Evolutionary conservation across 2,113 vertebrate genomes (phyloP).

Genomic region (Corythornis madagascariensis): DNA sequence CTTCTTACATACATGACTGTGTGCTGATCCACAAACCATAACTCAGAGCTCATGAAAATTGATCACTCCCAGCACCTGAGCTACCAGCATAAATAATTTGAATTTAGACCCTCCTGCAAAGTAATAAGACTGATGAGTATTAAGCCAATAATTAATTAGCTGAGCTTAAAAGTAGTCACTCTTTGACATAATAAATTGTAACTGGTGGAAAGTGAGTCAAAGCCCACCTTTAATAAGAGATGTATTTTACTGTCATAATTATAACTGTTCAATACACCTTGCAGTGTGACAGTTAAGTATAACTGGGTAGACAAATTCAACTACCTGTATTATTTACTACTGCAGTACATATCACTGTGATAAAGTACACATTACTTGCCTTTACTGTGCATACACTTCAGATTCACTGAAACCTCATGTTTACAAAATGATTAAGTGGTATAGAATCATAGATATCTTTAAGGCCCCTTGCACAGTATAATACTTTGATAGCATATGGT

Average conservation of each 20-base stretch:
- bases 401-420: neutral
- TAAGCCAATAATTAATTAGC: neutral
- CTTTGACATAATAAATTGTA: neutral
- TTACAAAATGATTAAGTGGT: neutral
- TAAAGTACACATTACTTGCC: neutral
- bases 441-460: neutral
- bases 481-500: neutral
- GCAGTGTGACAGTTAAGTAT: neutral
- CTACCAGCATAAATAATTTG: neutral
- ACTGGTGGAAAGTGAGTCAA: neutral
- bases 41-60: neutral
- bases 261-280: neutral
- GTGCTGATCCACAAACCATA: neutral
- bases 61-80: neutral
- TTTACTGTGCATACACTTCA: neutral
- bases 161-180: neutral
- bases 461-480: neutral
- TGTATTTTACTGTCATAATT: neutral
- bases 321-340: slow-evolving; percentile 8
- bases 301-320: neutral
- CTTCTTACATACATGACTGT: neutral
- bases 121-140: neutral
- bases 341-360: neutral
- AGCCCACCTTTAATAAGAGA: neutral
- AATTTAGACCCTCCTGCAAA: neutral